Evolutionary conservation across 2,797 vertebrate genomes (phyloP).

Genomic region (Pseudopleuronectes americanus): DNA sequence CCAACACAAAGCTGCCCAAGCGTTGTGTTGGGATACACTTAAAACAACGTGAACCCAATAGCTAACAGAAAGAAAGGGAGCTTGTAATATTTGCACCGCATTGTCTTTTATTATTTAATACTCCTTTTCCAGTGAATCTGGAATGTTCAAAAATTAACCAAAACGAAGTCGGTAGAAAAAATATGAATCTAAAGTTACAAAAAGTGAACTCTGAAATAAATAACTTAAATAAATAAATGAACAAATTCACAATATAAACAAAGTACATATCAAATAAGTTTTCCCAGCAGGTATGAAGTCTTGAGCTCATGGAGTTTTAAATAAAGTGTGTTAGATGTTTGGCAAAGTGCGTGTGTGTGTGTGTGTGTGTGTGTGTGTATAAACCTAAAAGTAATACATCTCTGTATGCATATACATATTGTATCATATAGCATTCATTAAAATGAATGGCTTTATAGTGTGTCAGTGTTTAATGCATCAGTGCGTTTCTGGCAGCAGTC

Average conservation of each 20-base stretch:
- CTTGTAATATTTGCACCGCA: slow-evolving; percentile 22
- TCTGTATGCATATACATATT: slow-evolving; percentile 18
- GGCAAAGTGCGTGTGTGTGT: slow-evolving; percentile 8
- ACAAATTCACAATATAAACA: slow-evolving; percentile 56
- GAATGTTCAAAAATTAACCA: slow-evolving; percentile 65
- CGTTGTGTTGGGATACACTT: too few species aligned
- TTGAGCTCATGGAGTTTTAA: slow-evolving; percentile 49
- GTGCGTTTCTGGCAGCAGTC: slow-evolving; percentile 86
- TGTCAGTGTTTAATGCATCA: slow-evolving; percentile 75
- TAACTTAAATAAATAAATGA: slow-evolving; percentile 60
- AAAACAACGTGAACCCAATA: too few species aligned
- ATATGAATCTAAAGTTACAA: slow-evolving; percentile 75
- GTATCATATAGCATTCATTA: slow-evolving; percentile 20
- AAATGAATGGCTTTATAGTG: slow-evolving; percentile 17
- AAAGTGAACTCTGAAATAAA: slow-evolving; percentile 68
- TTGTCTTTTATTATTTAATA: slow-evolving; percentile 51
- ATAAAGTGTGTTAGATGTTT: slow-evolving; percentile 41
- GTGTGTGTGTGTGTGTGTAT: slow-evolving; percentile 5
- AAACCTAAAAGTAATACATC: slow-evolving; percentile 13
- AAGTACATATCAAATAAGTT: slow-evolving; percentile 68
- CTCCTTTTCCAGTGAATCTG: slow-evolving; percentile 61
- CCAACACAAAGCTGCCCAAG: too few species aligned
- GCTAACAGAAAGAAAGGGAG: background rate
- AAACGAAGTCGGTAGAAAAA: slow-evolving; percentile 78
- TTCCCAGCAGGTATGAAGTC: slow-evolving; percentile 70